Evolutionary conservation across 1,140 invertebrate genomes (phyloP).

Genomic region (Laupala kohalensis): DNA sequence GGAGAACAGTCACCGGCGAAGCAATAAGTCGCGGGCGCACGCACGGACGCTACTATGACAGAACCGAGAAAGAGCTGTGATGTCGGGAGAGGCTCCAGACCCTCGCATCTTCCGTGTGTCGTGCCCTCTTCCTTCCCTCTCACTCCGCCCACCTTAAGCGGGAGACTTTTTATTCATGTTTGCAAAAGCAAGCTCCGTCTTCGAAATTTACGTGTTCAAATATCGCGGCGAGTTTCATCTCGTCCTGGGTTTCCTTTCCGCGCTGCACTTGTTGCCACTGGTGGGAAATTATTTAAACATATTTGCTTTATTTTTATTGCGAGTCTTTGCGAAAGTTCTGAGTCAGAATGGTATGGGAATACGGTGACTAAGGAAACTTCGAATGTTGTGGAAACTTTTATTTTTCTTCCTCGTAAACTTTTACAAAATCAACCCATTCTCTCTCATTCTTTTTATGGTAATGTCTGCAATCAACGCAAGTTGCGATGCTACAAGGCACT

Average conservation of each 20-base stretch:
- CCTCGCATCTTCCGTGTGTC: not conserved
- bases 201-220: not conserved
- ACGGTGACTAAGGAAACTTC: not conserved
- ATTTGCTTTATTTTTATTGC: not conserved
- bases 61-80: too few relatives aligned
- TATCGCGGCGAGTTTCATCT: not conserved
- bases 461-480: not conserved
- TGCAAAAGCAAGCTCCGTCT: not conserved
- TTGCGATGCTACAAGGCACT: not conserved
- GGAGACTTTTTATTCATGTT: not conserved
- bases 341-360: too few relatives aligned
- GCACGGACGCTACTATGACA: too few relatives aligned
- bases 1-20: not conserved
- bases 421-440: not conserved
- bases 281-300: not conserved
- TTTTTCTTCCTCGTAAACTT: not conserved
- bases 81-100: not conserved
- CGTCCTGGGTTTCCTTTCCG: not conserved
- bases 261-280: not conserved
- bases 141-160: too few relatives aligned
- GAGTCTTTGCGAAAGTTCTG: not conserved
- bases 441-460: not conserved
- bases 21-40: not conserved
- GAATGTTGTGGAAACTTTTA: not conserved
- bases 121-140: too few relatives aligned